Evolutionary conservation across 2,797 vertebrate genomes (phyloP).

Genomic region (Antennarius maculatus): DNA sequence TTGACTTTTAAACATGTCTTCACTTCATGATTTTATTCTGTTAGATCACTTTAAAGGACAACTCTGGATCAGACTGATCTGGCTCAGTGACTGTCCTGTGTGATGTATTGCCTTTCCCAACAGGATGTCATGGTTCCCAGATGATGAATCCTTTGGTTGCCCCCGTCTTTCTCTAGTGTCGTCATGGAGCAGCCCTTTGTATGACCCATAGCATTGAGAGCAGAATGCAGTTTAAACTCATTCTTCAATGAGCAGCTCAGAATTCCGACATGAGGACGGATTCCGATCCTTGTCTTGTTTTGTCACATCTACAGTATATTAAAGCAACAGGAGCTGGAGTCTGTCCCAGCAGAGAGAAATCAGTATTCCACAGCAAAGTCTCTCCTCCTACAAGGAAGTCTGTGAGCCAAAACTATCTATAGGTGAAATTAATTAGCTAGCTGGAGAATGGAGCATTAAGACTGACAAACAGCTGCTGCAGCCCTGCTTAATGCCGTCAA

Average conservation of each 20-base stretch:
- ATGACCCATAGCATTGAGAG: no score
- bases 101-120: no score
- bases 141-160: no score
- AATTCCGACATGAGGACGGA: slow-evolving; percentile 52
- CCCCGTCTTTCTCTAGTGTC: no score
- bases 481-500: background rate
- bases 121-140: no score
- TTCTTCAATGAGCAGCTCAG: slow-evolving; percentile 38
- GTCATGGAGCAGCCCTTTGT: no score
- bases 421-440: slow-evolving; percentile 44
- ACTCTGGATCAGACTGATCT: no score
- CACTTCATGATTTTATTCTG: no score
- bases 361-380: slow-evolving; percentile 60
- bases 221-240: background rate
- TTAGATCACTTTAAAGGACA: no score
- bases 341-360: slow-evolving; percentile 51
- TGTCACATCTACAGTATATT: slow-evolving; percentile 29
- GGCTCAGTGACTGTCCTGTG: no score
- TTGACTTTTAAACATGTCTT: no score
- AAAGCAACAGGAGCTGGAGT: slow-evolving; percentile 42
- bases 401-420: slow-evolving; percentile 60
- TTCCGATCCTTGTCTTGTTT: slow-evolving; percentile 59
- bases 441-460: slow-evolving; percentile 26
- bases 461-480: slow-evolving; percentile 28
- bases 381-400: slow-evolving; percentile 47